phyloP scores from a whole-genome alignment of 1,140 invertebrate genomes.

The Melipona quadrifasciata region DNA sequence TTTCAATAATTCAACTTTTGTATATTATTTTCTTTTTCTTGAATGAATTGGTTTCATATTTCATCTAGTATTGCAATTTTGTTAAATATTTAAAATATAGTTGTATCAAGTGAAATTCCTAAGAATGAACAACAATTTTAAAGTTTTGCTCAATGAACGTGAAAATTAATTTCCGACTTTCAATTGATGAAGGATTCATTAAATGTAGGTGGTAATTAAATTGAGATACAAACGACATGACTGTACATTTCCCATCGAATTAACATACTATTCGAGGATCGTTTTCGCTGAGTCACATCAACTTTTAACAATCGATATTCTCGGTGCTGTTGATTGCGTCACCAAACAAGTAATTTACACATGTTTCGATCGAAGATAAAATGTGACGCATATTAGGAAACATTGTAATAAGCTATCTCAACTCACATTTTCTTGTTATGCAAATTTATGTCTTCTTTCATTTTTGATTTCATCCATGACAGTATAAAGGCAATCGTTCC shows the following conservation, averaged over 20 bases:
- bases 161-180: neutral
- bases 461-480: too few relatives aligned
- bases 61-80: too few relatives aligned
- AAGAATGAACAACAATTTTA: neutral
- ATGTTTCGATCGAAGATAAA: neutral
- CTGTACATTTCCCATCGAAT: neutral
- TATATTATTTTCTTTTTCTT: too few relatives aligned
- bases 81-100: too few relatives aligned
- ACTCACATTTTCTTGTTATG: too few relatives aligned
- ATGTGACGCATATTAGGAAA: neutral
- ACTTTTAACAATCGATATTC: neutral
- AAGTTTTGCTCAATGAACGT: neutral
- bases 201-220: neutral
- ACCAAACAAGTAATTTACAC: neutral
- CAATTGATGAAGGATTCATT: neutral
- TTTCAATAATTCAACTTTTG: too few relatives aligned
- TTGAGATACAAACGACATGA: neutral
- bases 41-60: too few relatives aligned
- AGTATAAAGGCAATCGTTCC: too few relatives aligned
- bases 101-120: neutral
- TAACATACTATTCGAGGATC: neutral
- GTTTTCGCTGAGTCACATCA: neutral
- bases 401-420: neutral
- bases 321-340: neutral
- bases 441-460: too few relatives aligned